Base-by-base conservation (phyloP, 2,888 invertebrate species). In the Cataglyphis altisquamis region DNA sequence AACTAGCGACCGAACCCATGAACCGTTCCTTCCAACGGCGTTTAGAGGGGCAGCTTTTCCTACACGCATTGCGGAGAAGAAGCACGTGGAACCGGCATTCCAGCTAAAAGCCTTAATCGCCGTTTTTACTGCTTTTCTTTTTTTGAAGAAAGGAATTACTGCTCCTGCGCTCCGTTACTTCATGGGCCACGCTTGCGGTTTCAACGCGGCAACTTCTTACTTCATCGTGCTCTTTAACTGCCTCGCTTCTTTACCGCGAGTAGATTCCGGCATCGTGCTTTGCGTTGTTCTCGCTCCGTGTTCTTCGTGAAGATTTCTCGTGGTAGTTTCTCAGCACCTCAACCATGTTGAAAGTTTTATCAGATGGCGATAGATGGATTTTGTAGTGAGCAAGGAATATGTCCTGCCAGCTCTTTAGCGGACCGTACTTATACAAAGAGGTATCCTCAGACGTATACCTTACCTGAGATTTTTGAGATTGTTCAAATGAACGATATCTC, bases 21-120 rank as follows among this genome's bases (percentile, higher is more conserved):
- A 86, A 90, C 63, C 88, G 72, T 91, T 92, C 91, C 91, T 92
- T 91, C 85, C 85, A 85, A 80, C 86, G 84, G 86, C 83, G 86
- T 88, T 82, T 84, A 82, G 57, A 48, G 70, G 57, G 82, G 82
- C 36, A 64, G 73, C 15, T 68, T 70, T 84, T 68, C 18, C 72
- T 70, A 55, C 86, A 84, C 88, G 89, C 87, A 83, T 83, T 64
- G 80, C 74, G 67, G 64, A 63, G 70, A 85, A 83, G 77, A 68
- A 84, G 86, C 86, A 70, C 85, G 83, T 72, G 86, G 66, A 85
- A 82, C 84, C 85, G 82, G 85, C 78, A 85, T 88, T 86, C 80
- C 81, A 83, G 89, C 91, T 92, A 92, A 93, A 92, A 92, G 91
- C 91, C 88, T 91, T 91, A 92, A 93, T 92, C 91, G 89, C 88